Percentiles rank a stretch among this genome's conserved stretches.
phyloP scores from a whole-genome alignment of 2,888 invertebrate genomes.

The Camptogramma bilineatum region DNA sequence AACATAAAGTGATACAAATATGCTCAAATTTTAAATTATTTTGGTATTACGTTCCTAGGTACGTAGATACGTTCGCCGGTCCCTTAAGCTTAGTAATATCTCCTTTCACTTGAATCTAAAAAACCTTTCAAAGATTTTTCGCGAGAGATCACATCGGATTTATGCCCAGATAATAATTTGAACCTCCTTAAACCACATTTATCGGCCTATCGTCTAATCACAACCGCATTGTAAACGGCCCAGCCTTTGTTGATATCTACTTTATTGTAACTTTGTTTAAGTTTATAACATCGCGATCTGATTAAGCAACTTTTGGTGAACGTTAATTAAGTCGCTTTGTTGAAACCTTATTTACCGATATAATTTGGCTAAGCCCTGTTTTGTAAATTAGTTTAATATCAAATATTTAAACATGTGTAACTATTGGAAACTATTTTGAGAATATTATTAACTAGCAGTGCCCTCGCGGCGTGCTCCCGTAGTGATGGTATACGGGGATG shows the following conservation, averaged over 20 bases:
- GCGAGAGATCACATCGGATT: constrained; percentile 33
- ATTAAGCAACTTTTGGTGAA: constrained; percentile 19
- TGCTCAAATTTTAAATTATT: too few relatives aligned
- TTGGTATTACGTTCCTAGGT: too few relatives aligned
- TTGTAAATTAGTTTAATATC: not conserved
- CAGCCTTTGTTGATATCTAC: constrained; percentile 31
- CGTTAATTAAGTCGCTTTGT: constrained; percentile 13
- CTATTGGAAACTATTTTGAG: not conserved
- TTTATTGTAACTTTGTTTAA: constrained; percentile 35
- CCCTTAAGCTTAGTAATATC: constrained; percentile 21
- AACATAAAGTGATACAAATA: too few relatives aligned
- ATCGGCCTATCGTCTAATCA: constrained; percentile 34
- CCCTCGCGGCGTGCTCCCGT: too few relatives aligned
- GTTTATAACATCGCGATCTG: constrained; percentile 14
- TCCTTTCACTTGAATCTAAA: constrained; percentile 13
- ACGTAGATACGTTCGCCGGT: too few relatives aligned
- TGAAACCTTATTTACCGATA: not conserved
- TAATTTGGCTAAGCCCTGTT: not conserved
- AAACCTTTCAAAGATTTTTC: constrained; percentile 20
- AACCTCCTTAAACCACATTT: constrained; percentile 34
- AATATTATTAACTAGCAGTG: too few relatives aligned
- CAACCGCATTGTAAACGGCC: constrained; percentile 42
- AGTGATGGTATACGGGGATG: too few relatives aligned
- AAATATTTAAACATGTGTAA: not conserved
- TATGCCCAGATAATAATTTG: constrained; percentile 36